Conservation (phyloP, 2,113 vertebrate genomes). For the Apteryx owenii region DNA sequence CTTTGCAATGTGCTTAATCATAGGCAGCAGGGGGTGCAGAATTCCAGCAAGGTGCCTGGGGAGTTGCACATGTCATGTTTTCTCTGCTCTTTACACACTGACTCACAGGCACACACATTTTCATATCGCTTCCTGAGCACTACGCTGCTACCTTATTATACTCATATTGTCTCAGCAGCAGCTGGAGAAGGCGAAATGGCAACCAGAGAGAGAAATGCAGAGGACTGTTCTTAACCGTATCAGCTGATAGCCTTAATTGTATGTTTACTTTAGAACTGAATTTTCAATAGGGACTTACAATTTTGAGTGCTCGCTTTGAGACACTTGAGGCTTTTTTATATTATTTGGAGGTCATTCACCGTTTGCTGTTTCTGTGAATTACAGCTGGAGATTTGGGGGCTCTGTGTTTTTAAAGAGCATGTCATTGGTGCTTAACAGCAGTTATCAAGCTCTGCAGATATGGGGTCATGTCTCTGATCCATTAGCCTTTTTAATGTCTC, state of each 20-base stretch:
- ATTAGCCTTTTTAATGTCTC: background rate
- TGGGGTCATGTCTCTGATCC: background rate
- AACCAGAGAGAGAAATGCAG: background rate
- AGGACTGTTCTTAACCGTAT: background rate
- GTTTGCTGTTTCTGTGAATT: background rate
- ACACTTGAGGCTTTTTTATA: background rate
- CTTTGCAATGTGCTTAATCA: background rate
- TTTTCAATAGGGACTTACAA: background rate
- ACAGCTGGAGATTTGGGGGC: background rate
- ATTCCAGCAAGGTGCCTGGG: slow-evolving; percentile 28
- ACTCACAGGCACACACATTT: background rate
- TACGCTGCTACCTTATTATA: background rate
- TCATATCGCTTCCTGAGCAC: background rate
- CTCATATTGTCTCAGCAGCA: background rate
- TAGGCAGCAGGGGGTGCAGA: slow-evolving; percentile 26
- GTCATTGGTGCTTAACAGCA: background rate
- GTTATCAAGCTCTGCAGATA: background rate
- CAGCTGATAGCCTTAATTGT: background rate
- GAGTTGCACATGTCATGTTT: background rate
- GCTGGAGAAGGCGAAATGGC: background rate
- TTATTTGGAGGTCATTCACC: background rate
- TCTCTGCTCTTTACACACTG: background rate
- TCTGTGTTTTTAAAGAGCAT: background rate
- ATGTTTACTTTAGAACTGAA: background rate
- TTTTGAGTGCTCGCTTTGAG: background rate